phyloP scores from a whole-genome alignment of 2,888 invertebrate genomes.

The Macrosiphum euphorbiae region DNA sequence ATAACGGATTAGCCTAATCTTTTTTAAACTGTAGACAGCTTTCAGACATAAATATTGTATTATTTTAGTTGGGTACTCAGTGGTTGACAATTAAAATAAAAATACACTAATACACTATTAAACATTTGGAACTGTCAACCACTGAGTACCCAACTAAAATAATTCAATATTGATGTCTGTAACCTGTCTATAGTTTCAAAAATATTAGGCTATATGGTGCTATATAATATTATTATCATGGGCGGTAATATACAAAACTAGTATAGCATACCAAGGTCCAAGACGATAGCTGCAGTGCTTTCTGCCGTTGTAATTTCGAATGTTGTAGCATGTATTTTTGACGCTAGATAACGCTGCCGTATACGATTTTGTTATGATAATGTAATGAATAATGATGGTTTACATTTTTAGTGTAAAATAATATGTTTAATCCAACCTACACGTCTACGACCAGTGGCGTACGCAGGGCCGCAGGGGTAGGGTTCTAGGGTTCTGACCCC shows the following conservation, averaged over 20 bases:
- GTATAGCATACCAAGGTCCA: not conserved
- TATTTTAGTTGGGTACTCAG: not conserved
- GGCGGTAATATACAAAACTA: not conserved
- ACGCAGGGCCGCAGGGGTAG: no score
- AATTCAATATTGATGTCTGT: no score
- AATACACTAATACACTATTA: not conserved
- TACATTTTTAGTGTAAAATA: no score
- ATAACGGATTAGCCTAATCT: not conserved
- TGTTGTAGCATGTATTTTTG: not conserved
- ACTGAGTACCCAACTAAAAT: no score
- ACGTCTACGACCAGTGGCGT: no score
- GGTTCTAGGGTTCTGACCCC: no score
- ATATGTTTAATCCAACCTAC: no score
- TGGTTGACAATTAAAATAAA: not conserved
- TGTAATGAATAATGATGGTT: no score
- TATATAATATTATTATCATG: not conserved
- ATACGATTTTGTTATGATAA: not conserved
- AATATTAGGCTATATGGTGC: no score
- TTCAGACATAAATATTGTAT: not conserved
- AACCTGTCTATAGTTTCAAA: no score
- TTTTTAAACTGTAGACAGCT: not conserved
- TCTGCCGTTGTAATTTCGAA: not conserved
- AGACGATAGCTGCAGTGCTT: not conserved
- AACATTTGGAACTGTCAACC: no score
- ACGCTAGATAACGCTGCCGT: not conserved